Evolutionary conservation across 2,113 vertebrate species (phyloP).

Genomic region (Petrocephalus zakoni): DNA sequence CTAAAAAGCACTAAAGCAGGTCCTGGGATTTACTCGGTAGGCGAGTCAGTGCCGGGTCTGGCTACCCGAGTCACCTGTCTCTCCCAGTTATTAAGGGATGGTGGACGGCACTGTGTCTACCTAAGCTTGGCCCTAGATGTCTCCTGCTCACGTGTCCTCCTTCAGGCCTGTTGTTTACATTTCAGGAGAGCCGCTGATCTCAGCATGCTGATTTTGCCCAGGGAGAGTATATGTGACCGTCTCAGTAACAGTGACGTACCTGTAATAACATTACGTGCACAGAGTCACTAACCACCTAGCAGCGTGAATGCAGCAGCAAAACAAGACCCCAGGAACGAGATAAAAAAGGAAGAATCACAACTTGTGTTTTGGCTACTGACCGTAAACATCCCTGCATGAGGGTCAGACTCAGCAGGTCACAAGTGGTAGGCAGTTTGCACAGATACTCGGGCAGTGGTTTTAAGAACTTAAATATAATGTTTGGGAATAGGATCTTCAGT

Average conservation of each 20-base stretch:
- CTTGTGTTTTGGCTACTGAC: neutral
- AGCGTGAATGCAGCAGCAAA: neutral
- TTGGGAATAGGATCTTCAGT: neutral
- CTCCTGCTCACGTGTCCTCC: neutral
- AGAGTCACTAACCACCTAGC: neutral
- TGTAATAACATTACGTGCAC: neutral
- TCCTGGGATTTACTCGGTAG: neutral
- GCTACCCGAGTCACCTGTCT: neutral
- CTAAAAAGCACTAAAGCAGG: neutral
- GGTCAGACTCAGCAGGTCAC: neutral
- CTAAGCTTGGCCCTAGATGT: neutral
- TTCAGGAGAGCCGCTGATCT: neutral
- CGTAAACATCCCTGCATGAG: neutral
- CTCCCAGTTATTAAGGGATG: neutral
- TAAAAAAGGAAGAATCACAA: neutral
- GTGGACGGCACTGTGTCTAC: neutral
- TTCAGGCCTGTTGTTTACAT: neutral
- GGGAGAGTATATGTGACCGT: neutral
- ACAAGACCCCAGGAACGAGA: neutral
- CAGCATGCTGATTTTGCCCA: neutral
- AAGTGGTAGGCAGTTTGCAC: neutral
- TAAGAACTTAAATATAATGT: neutral
- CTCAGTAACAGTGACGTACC: neutral
- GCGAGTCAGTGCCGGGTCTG: neutral
- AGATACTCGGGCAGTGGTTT: neutral